These are phyloP conservation scores for Drosophila dives DNA, from an alignment of 2,888 invertebrate species.

Conservation along the genomic window DNA sequence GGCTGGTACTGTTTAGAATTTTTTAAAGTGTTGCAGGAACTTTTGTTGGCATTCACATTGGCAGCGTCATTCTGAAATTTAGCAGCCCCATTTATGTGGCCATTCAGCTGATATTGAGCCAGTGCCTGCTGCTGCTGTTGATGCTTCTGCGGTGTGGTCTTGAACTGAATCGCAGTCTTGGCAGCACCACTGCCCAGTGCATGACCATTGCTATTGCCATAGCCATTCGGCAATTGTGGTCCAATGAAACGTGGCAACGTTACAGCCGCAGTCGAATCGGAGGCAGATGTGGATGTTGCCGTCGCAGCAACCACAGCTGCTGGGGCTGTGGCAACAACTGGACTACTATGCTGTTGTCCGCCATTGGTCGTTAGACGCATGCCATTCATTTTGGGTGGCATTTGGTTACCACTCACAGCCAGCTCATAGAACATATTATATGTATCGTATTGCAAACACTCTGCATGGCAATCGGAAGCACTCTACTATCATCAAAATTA, in stretches of 20 bases:
- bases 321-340: constrained; percentile 27
- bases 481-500: constrained; percentile 96
- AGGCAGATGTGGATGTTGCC: constrained; percentile 68
- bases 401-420: constrained; percentile 84
- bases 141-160: constrained; percentile 47
- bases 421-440: constrained; percentile 97
- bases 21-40: too few relatives aligned
- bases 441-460: constrained; percentile 93
- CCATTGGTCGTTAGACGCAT: constrained; percentile 66
- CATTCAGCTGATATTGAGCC: constrained; percentile 60
- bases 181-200: constrained; percentile 29
- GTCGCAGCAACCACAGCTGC: constrained; percentile 49
- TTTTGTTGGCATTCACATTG: constrained; percentile 74
- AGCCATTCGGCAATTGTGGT: constrained; percentile 80
- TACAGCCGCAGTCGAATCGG: constrained; percentile 5
- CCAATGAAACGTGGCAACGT: constrained; percentile 73
- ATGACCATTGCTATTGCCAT: constrained; percentile 52
- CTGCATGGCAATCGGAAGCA: constrained; percentile 90
- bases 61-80: constrained; percentile 77
- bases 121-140: constrained; percentile 25
- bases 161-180: constrained; percentile 64
- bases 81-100: constrained; percentile 57
- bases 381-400: constrained; percentile 67
- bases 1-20: too few relatives aligned
- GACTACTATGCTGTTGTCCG: constrained; percentile 60